A percentile compares a stretch with the other conserved stretches of the same genome.
Evolutionary conservation across 2,113 vertebrate species (phyloP).

Genomic region (Sceloporus undulatus): DNA sequence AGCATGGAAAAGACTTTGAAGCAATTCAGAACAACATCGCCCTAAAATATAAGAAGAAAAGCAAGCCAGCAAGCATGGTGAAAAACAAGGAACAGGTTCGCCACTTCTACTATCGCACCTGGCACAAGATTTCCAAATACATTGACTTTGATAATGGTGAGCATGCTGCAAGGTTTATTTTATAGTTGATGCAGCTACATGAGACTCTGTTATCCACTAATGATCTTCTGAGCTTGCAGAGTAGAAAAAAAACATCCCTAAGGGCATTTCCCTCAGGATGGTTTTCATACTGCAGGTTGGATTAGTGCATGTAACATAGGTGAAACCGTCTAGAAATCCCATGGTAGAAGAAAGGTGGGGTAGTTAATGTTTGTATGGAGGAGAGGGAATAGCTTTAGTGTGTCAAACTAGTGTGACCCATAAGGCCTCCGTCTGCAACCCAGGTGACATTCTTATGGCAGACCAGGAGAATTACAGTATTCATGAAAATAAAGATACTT

Average conservation of each 20-base stretch:
- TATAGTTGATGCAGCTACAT: background rate
- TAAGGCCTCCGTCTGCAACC: background rate
- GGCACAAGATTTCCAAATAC: constrained; percentile 99
- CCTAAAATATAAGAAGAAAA: constrained; percentile 97
- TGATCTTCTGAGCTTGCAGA: background rate
- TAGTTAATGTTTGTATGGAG: background rate
- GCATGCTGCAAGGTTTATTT: constrained; percentile 24
- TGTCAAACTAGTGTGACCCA: too few species aligned
- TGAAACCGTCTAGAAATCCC: background rate
- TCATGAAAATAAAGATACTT: background rate
- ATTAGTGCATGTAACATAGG: background rate
- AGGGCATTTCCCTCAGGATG: background rate
- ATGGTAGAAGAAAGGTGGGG: background rate
- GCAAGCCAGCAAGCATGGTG: constrained; percentile 97
- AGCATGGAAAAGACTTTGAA: constrained; percentile 99
- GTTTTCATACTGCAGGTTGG: too few species aligned
- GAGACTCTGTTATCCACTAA: background rate
- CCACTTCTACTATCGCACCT: constrained; percentile 98
- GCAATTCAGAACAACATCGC: constrained; percentile 99
- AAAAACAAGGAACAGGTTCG: constrained; percentile 99
- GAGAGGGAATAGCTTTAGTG: background rate
- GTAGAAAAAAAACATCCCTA: background rate
- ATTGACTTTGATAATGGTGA: constrained; percentile 97
- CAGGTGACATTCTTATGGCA: too few species aligned
- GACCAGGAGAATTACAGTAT: background rate